Conservation (phyloP, 1,140 invertebrate species). For the Rhagoletis pomonella region DNA sequence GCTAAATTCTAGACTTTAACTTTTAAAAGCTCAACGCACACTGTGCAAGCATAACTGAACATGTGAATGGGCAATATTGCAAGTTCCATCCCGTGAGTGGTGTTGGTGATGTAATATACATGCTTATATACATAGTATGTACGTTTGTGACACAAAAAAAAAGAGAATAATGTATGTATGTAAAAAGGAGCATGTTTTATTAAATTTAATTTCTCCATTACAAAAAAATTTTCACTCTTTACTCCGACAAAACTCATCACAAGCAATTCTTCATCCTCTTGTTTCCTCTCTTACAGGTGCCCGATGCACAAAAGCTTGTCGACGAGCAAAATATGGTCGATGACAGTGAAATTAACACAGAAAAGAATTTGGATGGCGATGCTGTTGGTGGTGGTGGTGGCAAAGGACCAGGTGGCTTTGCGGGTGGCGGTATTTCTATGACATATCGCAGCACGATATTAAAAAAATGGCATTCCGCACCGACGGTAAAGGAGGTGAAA, state of each 20-base stretch:
- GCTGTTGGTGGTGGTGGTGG: conserved; percentile 68
- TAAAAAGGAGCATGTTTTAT: conserved; percentile 21
- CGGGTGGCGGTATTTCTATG: conserved; percentile 67
- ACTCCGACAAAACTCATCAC: background rate
- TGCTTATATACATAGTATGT: background rate
- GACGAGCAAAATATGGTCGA: conserved; percentile 71
- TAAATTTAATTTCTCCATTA: conserved; percentile 44
- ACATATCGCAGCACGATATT: conserved; percentile 75
- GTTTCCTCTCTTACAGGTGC: conserved; percentile 60
- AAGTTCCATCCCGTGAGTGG: too few relatives aligned
- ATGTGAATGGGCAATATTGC: too few relatives aligned
- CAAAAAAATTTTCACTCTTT: conserved; percentile 63
- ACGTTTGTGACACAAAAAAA: background rate
- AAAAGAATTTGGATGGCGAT: conserved; percentile 70
- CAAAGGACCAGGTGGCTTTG: conserved; percentile 67
- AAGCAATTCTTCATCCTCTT: background rate
- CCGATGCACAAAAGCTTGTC: conserved; percentile 67
- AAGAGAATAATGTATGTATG: conserved; percentile 61
- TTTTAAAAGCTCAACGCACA: too few relatives aligned
- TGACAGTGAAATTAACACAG: conserved; percentile 73
- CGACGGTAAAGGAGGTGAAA: conserved; percentile 80
- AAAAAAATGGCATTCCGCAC: conserved; percentile 83
- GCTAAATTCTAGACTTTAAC: too few relatives aligned
- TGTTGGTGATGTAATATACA: too few relatives aligned
- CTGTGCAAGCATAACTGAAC: too few relatives aligned